Evolutionary conservation across 2,113 vertebrate species (phyloP).

Genomic region (Syngnathus scovelli): DNA sequence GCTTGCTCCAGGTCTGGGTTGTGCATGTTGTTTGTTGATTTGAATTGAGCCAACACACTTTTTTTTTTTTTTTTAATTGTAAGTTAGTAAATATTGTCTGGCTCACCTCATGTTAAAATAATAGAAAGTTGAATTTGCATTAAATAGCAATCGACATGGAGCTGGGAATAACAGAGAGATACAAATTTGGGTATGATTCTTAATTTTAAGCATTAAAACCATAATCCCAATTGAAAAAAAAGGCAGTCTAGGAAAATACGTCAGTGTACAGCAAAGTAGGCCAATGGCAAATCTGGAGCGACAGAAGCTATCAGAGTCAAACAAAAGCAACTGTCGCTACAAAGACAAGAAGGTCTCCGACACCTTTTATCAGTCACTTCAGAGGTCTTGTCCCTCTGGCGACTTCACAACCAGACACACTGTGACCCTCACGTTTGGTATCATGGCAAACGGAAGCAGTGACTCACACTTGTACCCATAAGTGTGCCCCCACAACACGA

Average conservation of each 20-base stretch:
- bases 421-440: background rate
- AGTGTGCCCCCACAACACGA: background rate
- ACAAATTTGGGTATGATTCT: background rate
- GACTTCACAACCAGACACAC: background rate
- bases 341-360: background rate
- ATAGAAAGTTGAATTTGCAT: background rate
- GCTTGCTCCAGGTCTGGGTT: conserved; percentile 29
- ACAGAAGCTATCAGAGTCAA: background rate
- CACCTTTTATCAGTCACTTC: background rate
- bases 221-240: background rate
- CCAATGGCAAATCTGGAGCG: background rate
- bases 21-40: conserved; percentile 8
- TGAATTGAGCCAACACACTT: conserved; percentile 11
- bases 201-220: background rate
- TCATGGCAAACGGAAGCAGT: background rate
- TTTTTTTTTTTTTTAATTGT: background rate
- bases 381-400: background rate
- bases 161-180: too few relatives aligned
- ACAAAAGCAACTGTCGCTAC: background rate
- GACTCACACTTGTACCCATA: conserved; percentile 1
- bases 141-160: too few relatives aligned
- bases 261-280: background rate
- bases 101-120: background rate
- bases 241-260: background rate
- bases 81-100: background rate